A percentile compares a stretch with the other conserved stretches of the same genome.
These are phyloP conservation scores for Prionace glauca DNA, from an alignment of 2,797 vertebrate species.

Conservation along the genomic window DNA sequence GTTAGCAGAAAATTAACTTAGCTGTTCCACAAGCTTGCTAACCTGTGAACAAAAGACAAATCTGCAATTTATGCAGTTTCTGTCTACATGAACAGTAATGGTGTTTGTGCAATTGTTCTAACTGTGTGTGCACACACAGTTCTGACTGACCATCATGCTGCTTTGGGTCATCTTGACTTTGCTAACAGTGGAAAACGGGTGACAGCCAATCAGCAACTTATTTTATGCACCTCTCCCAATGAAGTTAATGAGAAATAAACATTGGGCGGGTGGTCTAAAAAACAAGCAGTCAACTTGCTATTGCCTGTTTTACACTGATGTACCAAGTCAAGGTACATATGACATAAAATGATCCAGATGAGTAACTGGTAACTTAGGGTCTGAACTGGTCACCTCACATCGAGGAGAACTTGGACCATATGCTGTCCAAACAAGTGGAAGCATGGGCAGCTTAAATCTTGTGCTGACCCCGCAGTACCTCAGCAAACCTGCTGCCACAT, in stretches of 20 bases:
- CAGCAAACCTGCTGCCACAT: background rate
- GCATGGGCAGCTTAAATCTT: background rate
- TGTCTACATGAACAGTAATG: background rate
- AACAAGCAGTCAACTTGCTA: background rate
- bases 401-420: background rate
- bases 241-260: background rate
- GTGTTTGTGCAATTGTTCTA: background rate
- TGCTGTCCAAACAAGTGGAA: background rate
- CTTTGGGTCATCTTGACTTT: background rate
- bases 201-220: background rate
- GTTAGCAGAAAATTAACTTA: background rate
- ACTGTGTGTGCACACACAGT: background rate
- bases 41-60: background rate
- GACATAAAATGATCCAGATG: background rate
- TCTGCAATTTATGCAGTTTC: background rate
- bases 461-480: background rate
- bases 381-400: background rate
- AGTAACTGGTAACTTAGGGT: background rate
- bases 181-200: background rate
- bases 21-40: background rate
- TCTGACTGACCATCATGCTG: background rate
- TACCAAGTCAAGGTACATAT: background rate
- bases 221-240: background rate
- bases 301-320: background rate
- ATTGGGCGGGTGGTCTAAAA: background rate